Percentiles rank a stretch among this genome's conserved stretches.
Evolutionary conservation across 2,113 vertebrate genomes (phyloP).

Genomic region (Sebastes fasciatus): DNA sequence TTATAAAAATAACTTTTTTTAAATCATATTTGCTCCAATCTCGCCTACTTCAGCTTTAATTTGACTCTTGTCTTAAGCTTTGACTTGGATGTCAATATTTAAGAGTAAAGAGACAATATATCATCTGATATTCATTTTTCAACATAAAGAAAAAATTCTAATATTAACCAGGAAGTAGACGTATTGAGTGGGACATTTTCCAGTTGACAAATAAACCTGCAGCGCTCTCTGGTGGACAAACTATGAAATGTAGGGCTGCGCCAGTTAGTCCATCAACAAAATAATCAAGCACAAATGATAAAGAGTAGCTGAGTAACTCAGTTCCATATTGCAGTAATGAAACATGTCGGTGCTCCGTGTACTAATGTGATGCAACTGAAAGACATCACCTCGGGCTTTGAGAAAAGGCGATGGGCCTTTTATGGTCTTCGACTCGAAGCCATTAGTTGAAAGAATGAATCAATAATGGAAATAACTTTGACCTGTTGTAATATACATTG

Average conservation of each 20-base stretch:
- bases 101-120: neutral
- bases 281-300: neutral
- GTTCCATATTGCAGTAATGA: too few relatives aligned
- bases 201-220: neutral
- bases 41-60: neutral
- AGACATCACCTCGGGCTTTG: neutral
- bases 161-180: neutral
- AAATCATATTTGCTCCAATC: too few relatives aligned
- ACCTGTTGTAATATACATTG: neutral
- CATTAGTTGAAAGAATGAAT: too few relatives aligned
- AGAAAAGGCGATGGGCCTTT: neutral
- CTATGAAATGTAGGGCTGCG: neutral
- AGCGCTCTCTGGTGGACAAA: neutral
- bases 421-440: too few relatives aligned
- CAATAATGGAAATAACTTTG: neutral
- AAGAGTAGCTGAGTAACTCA: neutral
- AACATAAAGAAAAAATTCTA: too few relatives aligned
- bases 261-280: neutral
- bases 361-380: neutral
- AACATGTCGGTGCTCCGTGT: neutral
- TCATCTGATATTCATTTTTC: neutral
- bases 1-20: too few relatives aligned
- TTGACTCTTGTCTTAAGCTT: neutral
- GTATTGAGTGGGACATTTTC: neutral
- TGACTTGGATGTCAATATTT: neutral